Percentiles rank a stretch among this genome's conserved stretches.
phyloP scores from a whole-genome alignment of 2,797 vertebrate species.

The Clarias laeviceps region DNA sequence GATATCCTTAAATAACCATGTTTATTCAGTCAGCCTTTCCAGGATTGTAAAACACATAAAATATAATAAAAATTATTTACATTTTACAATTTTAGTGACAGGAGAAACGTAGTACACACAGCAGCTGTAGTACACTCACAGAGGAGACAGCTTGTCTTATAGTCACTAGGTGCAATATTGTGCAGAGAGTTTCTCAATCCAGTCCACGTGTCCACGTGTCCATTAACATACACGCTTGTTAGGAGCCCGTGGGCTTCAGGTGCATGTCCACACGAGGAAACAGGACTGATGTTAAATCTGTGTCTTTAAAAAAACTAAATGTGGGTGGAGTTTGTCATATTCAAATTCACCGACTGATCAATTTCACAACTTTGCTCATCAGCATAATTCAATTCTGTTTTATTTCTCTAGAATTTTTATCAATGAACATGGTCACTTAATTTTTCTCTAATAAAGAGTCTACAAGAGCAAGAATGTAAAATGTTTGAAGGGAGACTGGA shows the following conservation, averaged over 20 bases:
- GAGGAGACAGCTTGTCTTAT: background rate
- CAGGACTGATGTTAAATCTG: background rate
- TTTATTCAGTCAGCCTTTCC: slow-evolving; percentile 56
- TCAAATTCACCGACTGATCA: background rate
- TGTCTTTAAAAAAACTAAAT: background rate
- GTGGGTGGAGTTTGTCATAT: background rate
- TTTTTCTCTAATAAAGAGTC: background rate
- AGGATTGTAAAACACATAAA: slow-evolving; percentile 73
- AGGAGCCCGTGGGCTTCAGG: background rate
- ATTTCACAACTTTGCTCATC: background rate
- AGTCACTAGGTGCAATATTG: slow-evolving; percentile 64
- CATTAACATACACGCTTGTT: background rate
- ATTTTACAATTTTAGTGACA: slow-evolving; percentile 60
- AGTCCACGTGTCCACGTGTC: background rate
- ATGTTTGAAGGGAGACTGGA: background rate
- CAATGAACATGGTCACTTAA: too few relatives aligned
- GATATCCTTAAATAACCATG: slow-evolving; percentile 58
- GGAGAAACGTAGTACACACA: slow-evolving; percentile 62
- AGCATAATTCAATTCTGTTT: too few relatives aligned
- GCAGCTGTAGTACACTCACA: slow-evolving; percentile 20
- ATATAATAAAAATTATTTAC: slow-evolving; percentile 75
- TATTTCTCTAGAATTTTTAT: too few relatives aligned
- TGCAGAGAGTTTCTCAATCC: background rate
- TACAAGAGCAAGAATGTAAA: background rate
- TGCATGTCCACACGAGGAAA: background rate